Evolutionary conservation across 1,140 invertebrate genomes (phyloP), one percentile per base, ranked within the genome.

Genomic region (Mercenaria mercenaria): DNA sequence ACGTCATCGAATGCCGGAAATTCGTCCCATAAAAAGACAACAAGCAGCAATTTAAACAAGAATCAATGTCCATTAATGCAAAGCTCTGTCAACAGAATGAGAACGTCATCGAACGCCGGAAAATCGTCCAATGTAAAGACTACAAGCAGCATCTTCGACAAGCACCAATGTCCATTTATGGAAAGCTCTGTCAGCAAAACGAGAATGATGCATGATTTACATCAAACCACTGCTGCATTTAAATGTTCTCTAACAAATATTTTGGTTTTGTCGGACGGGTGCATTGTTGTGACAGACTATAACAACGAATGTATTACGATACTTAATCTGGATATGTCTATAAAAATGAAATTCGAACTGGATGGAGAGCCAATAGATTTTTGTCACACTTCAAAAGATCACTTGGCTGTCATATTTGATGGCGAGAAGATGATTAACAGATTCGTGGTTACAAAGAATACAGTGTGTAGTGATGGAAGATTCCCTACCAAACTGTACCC

Each of bases 401-500:
- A 13, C 2, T 32, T 64, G 11, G 56, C 23, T n/a, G 37, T 61
- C 6, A 13, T 61, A 15, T 61, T 26, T 41, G 52, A 61, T 11
- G 41, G 37, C n/a, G 34, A 11, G 6, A 61, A 26, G 34, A 26
- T 23, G 18, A 20, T 67, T 0, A 61, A 64, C 3, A 64, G 23
- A 64, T 39, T 26, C 39, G 2, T 8, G 10, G 18, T 67, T 29
- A 13, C 11, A 3, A 39, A 29, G n/a, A 34, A 67, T 20, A 26
- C 18, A 15, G 64, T 82, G 11, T 37, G 23, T 64, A 34, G 39
- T 10, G 3, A 26, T 64, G 56, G 80, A 39, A 26, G 26, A 29
- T 82, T 82, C n/a, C 13, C 56, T 26, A 39, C 56, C 32, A 67
- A 82, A 32, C 37, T 82, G 0, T 77, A 43, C n/a, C 41, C 74